These are phyloP conservation scores for Patella ulyssiponensis DNA, from an alignment of 2,888 invertebrate genomes.

Conservation along the genomic window DNA sequence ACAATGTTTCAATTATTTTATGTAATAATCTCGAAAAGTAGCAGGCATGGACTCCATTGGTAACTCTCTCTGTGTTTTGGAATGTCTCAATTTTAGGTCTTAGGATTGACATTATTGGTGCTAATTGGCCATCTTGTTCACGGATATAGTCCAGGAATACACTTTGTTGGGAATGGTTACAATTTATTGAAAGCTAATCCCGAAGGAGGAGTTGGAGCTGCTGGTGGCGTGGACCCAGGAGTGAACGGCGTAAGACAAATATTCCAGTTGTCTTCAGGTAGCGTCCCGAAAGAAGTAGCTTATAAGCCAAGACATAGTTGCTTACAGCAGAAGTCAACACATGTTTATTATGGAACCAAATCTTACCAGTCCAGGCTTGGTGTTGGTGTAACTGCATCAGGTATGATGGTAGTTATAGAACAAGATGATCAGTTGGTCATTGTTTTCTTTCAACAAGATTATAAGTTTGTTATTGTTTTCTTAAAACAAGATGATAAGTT, in stretches of 20 bases:
- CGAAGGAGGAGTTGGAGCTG: neutral
- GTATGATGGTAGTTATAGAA: slow-evolving; percentile 14
- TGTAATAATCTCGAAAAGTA: too few relatives aligned
- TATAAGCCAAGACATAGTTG: slow-evolving; percentile 43
- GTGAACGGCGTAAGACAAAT: slow-evolving; percentile 41
- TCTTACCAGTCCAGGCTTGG: slow-evolving; percentile 49
- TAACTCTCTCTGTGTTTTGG: too few relatives aligned
- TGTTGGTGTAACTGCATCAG: slow-evolving; percentile 36
- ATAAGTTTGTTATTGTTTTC: too few relatives aligned
- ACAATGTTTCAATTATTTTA: too few relatives aligned
- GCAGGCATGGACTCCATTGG: too few relatives aligned
- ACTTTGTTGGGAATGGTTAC: too few relatives aligned
- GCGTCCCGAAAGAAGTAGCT: slow-evolving; percentile 21
- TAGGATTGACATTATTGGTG: slow-evolving; percentile 16
- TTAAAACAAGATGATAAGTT: too few relatives aligned
- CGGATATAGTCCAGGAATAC: too few relatives aligned
- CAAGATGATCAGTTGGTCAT: neutral
- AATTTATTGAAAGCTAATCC: too few relatives aligned
- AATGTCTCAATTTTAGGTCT: slow-evolving; percentile 18
- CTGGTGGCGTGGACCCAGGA: slow-evolving; percentile 50
- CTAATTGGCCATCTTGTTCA: too few relatives aligned
- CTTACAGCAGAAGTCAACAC: slow-evolving; percentile 34
- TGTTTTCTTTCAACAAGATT: too few relatives aligned
- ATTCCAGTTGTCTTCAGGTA: slow-evolving; percentile 36
- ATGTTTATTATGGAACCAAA: slow-evolving; percentile 46